These are phyloP conservation scores for Fistularia commersonii DNA, from an alignment of 2,797 vertebrate species.

Conservation along the genomic window DNA sequence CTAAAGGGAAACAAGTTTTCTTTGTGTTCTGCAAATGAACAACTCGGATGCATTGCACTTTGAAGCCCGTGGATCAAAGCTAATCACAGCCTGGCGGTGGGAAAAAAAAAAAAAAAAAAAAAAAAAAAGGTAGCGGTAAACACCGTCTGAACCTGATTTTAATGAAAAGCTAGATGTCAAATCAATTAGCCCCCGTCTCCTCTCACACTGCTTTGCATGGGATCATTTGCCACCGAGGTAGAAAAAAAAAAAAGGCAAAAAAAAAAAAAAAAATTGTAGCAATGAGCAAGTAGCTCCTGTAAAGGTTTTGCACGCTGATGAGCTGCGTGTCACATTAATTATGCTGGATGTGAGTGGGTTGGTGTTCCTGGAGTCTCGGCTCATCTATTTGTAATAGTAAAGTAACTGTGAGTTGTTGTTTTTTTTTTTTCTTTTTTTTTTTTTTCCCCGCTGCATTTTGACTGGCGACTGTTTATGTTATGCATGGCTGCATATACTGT, in stretches of 20 bases:
- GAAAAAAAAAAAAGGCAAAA: constrained; percentile 17
- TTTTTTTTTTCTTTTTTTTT: no score
- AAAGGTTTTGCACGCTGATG: constrained; percentile 54
- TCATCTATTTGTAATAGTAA: constrained; percentile 71
- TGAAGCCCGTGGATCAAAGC: constrained; percentile 60
- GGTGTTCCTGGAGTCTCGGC: constrained; percentile 49
- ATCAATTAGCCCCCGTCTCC: constrained; percentile 41
- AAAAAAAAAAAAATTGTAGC: constrained; percentile 44
- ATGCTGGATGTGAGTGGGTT: constrained; percentile 52
- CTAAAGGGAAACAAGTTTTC: constrained; percentile 30
- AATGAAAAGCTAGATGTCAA: constrained; percentile 45
- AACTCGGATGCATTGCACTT: constrained; percentile 18
- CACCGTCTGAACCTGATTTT: constrained; percentile 37
- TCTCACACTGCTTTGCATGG: constrained; percentile 35
- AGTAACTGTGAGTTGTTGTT: constrained; percentile 49
- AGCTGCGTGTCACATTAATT: constrained; percentile 68
- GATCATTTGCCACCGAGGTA: constrained; percentile 44
- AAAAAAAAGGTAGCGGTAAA: no score
- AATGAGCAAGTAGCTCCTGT: constrained; percentile 52
- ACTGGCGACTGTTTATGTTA: constrained; percentile 59
- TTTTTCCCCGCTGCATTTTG: no score
- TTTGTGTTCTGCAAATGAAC: constrained; percentile 44
- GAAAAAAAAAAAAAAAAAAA: constrained; percentile 9
- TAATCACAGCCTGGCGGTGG: constrained; percentile 20
- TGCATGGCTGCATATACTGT: constrained; percentile 60